Evolutionary conservation across 2,797 vertebrate genomes (phyloP).

Genomic region (Lithobates pipiens): DNA sequence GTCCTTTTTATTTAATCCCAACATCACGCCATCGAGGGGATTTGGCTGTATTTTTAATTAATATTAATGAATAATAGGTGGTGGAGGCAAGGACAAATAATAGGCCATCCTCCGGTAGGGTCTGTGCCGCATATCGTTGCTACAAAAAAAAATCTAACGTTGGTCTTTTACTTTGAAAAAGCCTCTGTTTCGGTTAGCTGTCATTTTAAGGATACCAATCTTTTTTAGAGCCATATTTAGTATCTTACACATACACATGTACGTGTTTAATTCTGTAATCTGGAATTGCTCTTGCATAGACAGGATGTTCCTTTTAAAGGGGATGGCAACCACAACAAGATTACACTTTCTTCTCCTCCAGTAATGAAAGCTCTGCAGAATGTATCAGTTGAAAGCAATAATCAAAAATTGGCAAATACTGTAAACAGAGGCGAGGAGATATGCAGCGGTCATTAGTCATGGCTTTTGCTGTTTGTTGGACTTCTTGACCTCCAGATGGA

Average conservation of each 20-base stretch:
- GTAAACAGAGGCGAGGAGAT: slow-evolving; percentile 57
- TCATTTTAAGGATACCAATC: neutral
- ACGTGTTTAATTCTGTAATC: slow-evolving; percentile 7
- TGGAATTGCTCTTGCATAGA: slow-evolving; percentile 44
- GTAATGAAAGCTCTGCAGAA: slow-evolving; percentile 52
- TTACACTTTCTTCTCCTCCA: slow-evolving; percentile 39
- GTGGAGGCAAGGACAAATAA: too few relatives aligned
- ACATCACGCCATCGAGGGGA: too few relatives aligned
- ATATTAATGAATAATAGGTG: too few relatives aligned
- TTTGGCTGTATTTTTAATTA: too few relatives aligned
- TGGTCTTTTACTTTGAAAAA: too few relatives aligned
- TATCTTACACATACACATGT: slow-evolving; percentile 27
- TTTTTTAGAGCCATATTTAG: slow-evolving; percentile 6
- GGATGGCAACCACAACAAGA: slow-evolving; percentile 2
- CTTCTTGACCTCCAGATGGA: slow-evolving; percentile 57
- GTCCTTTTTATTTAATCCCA: too few relatives aligned
- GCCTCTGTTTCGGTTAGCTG: neutral
- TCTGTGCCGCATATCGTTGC: too few relatives aligned
- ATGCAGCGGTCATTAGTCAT: slow-evolving; percentile 56
- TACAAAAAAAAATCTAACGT: too few relatives aligned
- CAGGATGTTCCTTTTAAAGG: slow-evolving; percentile 40
- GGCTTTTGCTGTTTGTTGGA: slow-evolving; percentile 20
- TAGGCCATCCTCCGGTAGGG: too few relatives aligned
- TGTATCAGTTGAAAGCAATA: slow-evolving; percentile 54
- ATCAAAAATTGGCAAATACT: slow-evolving; percentile 56